Evolutionary conservation across 2,113 vertebrate genomes (phyloP).

Genomic region (Callorhinus ursinus): DNA sequence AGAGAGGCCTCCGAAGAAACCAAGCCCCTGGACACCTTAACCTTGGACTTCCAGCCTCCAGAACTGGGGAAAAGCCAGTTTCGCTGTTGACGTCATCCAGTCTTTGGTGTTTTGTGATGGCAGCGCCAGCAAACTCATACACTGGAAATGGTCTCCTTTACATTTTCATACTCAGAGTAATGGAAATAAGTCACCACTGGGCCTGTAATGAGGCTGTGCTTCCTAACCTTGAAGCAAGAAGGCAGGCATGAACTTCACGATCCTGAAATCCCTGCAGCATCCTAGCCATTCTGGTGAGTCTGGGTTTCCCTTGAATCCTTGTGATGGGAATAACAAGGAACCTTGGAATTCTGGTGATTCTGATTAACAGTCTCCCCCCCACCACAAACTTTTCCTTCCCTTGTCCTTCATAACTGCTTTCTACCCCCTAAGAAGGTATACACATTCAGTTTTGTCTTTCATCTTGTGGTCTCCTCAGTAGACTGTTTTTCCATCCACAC

Average conservation of each 20-base stretch:
- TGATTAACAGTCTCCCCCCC: background rate
- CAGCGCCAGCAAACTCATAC: background rate
- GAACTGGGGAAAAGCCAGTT: background rate
- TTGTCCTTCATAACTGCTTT: too few species aligned
- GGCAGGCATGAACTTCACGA: background rate
- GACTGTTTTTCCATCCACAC: background rate
- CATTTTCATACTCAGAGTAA: background rate
- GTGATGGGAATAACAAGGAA: background rate
- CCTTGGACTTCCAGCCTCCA: background rate
- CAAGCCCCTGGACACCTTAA: background rate
- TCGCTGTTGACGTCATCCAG: too few species aligned
- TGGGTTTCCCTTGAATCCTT: background rate
- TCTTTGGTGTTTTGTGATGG: too few species aligned
- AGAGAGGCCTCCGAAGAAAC: background rate
- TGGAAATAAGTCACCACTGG: background rate
- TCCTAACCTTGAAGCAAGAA: background rate
- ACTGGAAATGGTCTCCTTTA: background rate
- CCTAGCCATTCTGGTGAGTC: background rate
- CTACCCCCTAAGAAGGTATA: rapidly evolving
- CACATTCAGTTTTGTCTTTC: background rate
- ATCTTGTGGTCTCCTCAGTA: background rate
- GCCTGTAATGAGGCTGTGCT: background rate
- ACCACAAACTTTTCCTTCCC: background rate
- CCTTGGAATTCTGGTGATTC: background rate
- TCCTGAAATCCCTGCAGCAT: background rate